Evolutionary conservation across 2,797 vertebrate genomes (phyloP).

Genomic region (Aldrovandia affinis): DNA sequence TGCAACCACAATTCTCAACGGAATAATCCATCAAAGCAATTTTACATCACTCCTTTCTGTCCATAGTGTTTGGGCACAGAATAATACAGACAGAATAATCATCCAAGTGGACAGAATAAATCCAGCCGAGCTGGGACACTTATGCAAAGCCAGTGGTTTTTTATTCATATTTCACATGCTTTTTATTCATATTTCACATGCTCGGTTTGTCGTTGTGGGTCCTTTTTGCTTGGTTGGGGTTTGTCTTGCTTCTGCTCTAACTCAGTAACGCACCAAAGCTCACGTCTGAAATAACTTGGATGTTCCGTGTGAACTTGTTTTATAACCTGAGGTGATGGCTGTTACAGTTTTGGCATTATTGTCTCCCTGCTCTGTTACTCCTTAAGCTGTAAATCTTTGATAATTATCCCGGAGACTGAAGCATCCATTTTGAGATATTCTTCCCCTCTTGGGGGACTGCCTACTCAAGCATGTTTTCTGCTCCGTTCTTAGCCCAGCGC

Average conservation of each 20-base stretch:
- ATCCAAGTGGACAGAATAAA: conserved; percentile 53
- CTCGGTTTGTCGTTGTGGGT: conserved; percentile 62
- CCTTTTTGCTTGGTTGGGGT: conserved; percentile 45
- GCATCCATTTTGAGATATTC: conserved; percentile 59
- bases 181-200: conserved; percentile 37
- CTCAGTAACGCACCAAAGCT: conserved; percentile 51
- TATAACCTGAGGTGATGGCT: conserved; percentile 66
- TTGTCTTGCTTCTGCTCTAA: conserved; percentile 3
- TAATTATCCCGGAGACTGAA: conserved; percentile 61
- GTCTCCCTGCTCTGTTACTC: conserved; percentile 40
- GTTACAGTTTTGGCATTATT: conserved; percentile 57
- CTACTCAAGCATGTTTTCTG: conserved; percentile 44
- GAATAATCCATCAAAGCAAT: not conserved
- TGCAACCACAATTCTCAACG: not conserved
- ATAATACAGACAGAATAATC: not conserved
- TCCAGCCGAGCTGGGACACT: conserved; percentile 51
- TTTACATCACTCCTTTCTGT: not conserved
- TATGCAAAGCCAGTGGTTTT: conserved; percentile 38
- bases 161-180: conserved; percentile 35
- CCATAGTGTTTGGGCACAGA: not conserved
- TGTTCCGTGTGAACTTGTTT: conserved; percentile 66
- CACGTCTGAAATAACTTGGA: conserved; percentile 65
- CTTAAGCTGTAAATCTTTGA: conserved; percentile 61
- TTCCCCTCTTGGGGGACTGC: conserved; percentile 33
- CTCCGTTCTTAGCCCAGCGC: conserved; percentile 48